Conservation (phyloP, 2,888 invertebrate genomes). For the Halictus ligatus region DNA sequence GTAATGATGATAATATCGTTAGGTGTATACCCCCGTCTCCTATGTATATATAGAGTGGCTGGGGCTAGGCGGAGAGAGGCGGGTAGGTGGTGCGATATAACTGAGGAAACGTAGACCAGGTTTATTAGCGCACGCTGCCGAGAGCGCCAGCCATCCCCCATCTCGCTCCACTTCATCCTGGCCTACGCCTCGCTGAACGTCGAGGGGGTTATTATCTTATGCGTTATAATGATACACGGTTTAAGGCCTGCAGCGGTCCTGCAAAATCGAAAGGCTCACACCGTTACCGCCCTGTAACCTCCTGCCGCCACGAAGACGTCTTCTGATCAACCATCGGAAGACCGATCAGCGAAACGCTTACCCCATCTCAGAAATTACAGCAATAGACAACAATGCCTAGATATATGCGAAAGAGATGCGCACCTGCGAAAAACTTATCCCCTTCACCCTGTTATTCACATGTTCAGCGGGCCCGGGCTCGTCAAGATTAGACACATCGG, state of each 20-base stretch:
- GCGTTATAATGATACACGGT: conserved; percentile 79
- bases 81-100: conserved; percentile 76
- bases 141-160: conserved; percentile 73
- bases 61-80: conserved; percentile 43
- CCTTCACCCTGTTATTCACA: neutral
- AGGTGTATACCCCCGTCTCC: conserved; percentile 62
- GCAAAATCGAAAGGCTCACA: conserved; percentile 72
- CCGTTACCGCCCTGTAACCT: neutral
- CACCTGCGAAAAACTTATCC: neutral
- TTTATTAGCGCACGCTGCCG: conserved; percentile 83
- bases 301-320: neutral
- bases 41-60: conserved; percentile 48
- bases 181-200: conserved; percentile 81
- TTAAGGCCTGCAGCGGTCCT: conserved; percentile 67
- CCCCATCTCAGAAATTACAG: neutral
- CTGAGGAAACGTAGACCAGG: conserved; percentile 80
- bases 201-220: conserved; percentile 83
- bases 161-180: conserved; percentile 81
- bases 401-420: neutral
- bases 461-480: too few relatives aligned
- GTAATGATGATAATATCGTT: conserved; percentile 82
- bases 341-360: neutral
- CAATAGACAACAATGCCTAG: neutral
- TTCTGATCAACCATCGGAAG: neutral
- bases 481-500: too few relatives aligned